Conservation (phyloP, 2,888 invertebrate genomes). For the Synergus itoensis region DNA sequence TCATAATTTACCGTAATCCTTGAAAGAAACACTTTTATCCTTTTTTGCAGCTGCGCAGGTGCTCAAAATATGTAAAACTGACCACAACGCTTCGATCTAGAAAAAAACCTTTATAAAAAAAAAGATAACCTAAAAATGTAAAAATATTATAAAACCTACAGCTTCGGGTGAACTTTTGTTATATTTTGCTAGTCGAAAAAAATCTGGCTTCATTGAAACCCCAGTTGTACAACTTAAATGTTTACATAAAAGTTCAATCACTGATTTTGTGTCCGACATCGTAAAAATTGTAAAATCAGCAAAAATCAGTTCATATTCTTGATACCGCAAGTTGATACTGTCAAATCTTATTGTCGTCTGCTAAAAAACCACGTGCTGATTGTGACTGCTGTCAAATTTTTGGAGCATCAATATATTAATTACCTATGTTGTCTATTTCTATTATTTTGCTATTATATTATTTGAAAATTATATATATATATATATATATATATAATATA, state of each 20-base stretch:
- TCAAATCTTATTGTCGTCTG: neutral
- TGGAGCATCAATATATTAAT: too few relatives aligned
- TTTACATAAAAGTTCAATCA: conserved; percentile 73
- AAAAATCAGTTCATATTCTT: too few relatives aligned
- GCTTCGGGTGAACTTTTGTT: conserved; percentile 65
- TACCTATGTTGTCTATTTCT: neutral
- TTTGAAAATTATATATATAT: neutral
- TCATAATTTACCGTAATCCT: conserved; percentile 46
- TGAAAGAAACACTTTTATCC: conserved; percentile 45
- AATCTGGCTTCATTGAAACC: conserved; percentile 70
- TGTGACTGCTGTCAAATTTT: neutral
- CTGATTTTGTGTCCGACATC: conserved; percentile 72
- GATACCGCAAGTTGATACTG: too few relatives aligned
- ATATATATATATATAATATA: too few relatives aligned
- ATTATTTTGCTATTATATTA: neutral
- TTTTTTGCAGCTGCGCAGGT: conserved; percentile 44
- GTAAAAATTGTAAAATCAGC: neutral
- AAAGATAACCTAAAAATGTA: conserved; percentile 44
- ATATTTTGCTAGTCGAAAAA: conserved; percentile 74
- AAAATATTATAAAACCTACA: conserved; percentile 64
- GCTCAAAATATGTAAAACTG: conserved; percentile 50
- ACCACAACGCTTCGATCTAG: conserved; percentile 53
- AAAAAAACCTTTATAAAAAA: conserved; percentile 12
- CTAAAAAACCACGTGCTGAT: neutral
- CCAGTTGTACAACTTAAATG: conserved; percentile 69